phyloP scores from a whole-genome alignment of 2,888 invertebrate genomes.

The Drosophila pseudotakahashii region DNA sequence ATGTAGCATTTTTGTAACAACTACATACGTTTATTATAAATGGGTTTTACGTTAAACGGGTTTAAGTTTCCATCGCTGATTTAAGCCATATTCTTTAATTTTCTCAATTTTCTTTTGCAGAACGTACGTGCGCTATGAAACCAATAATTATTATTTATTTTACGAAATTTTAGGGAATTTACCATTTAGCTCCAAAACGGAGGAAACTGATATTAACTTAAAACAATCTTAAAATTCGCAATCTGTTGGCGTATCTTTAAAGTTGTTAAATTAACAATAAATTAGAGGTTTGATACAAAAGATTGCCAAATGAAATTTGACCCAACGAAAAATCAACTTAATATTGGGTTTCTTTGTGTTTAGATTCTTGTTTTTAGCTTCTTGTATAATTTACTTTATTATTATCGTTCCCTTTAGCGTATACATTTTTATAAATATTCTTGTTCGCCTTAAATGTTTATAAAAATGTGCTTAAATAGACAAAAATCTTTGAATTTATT shows the following conservation, averaged over 20 bases:
- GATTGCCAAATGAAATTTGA: conserved; percentile 29
- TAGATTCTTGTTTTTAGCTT: conserved; percentile 54
- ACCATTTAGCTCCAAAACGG: conserved; percentile 28
- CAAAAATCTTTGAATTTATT: conserved; percentile 73
- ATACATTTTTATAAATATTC: conserved; percentile 76
- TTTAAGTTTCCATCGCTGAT: conserved; percentile 56
- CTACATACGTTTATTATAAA: conserved; percentile 70
- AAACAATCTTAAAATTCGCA: conserved; percentile 14
- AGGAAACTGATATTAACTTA: conserved; percentile 31
- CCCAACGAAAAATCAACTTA: conserved; percentile 38
- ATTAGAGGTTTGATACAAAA: conserved; percentile 12
- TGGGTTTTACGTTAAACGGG: conserved; percentile 65
- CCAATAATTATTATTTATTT: conserved; percentile 83
- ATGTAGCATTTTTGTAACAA: conserved; percentile 59
- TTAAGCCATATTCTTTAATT: conserved; percentile 65
- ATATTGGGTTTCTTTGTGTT: conserved; percentile 41
- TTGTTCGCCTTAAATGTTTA: conserved; percentile 69
- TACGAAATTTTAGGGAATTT: conserved; percentile 57
- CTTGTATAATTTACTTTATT: conserved; percentile 62
- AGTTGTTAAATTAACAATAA: conserved; percentile 12
- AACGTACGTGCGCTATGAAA: conserved; percentile 85
- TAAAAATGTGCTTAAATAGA: conserved; percentile 80
- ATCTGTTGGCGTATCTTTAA: conserved; percentile 16
- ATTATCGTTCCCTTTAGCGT: conserved; percentile 74
- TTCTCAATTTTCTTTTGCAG: conserved; percentile 73